A percentile compares a stretch with the other conserved stretches of the same genome.
Conservation (phyloP, 2,113 vertebrate genomes). For the Leptobrachium ailaonicum region DNA sequence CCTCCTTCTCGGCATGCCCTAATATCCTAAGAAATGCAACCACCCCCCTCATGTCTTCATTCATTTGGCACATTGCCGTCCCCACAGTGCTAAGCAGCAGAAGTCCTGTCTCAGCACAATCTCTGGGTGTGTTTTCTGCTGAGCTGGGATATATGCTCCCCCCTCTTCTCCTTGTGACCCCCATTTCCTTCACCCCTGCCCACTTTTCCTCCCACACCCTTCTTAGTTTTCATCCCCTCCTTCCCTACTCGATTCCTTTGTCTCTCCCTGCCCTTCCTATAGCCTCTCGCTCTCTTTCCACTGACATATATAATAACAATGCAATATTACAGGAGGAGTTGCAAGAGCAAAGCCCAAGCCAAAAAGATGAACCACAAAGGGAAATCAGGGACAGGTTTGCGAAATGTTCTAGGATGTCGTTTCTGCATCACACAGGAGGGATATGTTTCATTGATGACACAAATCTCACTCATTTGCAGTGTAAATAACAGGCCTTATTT, state of each 20-base stretch:
- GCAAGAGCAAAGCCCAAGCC: neutral
- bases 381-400: too few species aligned
- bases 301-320: constrained; percentile 23
- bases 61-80: constrained; percentile 31
- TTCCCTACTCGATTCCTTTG: constrained; percentile 22
- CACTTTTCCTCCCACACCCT: constrained; percentile 22
- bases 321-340: neutral
- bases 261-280: constrained; percentile 32
- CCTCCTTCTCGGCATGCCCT: constrained; percentile 17
- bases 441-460: too few species aligned
- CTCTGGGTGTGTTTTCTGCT: constrained; percentile 44
- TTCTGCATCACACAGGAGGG: too few species aligned
- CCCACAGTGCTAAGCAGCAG: constrained; percentile 29
- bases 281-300: constrained; percentile 7
- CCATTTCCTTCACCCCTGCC: constrained; percentile 28
- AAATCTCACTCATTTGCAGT: too few species aligned
- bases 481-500: too few species aligned
- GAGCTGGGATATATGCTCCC: constrained; percentile 36
- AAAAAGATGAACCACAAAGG: neutral
- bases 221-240: constrained; percentile 31
- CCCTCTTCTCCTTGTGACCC: constrained; percentile 27
- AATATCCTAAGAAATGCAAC: constrained; percentile 5
- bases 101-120: constrained; percentile 45
- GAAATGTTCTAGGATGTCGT: too few species aligned
- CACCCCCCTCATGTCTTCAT: neutral